Percentiles rank a stretch among this genome's conserved stretches.
These are phyloP conservation scores for Triplophysa siluroides DNA, from an alignment of 2,113 vertebrate genomes.

Conservation along the genomic window DNA sequence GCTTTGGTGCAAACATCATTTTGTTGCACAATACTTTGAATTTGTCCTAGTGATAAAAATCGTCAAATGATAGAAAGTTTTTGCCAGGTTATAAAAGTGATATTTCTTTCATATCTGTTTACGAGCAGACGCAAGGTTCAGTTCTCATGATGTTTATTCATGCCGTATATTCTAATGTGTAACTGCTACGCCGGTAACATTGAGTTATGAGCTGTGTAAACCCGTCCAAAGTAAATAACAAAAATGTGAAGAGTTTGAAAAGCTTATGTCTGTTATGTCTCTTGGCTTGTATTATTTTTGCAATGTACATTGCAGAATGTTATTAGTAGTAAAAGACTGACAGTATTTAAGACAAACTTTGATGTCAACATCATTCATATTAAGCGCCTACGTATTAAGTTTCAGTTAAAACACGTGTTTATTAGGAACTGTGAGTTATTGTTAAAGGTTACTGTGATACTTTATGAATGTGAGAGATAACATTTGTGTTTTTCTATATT, in stretches of 20 bases:
- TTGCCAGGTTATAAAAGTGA: not conserved
- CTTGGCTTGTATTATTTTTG: slow-evolving; percentile 9
- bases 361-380: not conserved
- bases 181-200: not conserved
- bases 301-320: not conserved
- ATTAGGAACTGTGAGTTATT: not conserved
- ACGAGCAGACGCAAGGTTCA: not conserved
- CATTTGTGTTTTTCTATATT: not conserved
- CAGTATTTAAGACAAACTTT: not conserved
- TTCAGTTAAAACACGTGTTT: not conserved
- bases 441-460: not conserved
- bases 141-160: not conserved
- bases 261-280: not conserved
- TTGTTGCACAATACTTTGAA: not conserved
- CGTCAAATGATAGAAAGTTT: not conserved
- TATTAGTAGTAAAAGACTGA: not conserved
- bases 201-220: not conserved
- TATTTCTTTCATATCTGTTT: slow-evolving; percentile 19
- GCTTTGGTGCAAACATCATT: slow-evolving; percentile 3
- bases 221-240: not conserved
- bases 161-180: slow-evolving; percentile 1
- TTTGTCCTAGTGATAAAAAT: not conserved
- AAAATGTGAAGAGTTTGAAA: not conserved
- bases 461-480: slow-evolving; percentile 11
- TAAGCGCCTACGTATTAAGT: not conserved